phyloP scores from a whole-genome alignment of 2,113 vertebrate genomes.

The Osmerus eperlanus region DNA sequence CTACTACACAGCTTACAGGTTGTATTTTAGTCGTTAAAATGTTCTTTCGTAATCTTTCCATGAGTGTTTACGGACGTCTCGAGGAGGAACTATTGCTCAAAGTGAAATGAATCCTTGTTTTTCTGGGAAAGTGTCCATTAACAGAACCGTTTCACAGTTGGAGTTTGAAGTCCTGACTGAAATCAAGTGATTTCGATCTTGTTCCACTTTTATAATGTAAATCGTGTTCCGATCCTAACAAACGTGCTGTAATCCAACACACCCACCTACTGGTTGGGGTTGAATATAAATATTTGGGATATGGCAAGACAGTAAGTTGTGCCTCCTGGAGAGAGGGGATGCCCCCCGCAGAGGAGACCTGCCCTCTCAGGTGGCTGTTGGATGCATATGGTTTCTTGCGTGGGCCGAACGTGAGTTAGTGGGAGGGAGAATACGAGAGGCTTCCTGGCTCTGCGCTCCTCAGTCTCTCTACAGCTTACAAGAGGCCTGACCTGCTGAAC shows the following conservation, averaged over 20 bases:
- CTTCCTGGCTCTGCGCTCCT: conserved; percentile 16
- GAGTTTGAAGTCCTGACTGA: not conserved
- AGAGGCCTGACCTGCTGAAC: too few species aligned
- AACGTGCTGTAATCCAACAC: conserved; percentile 51
- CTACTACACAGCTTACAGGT: too few species aligned
- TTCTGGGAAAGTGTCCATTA: not conserved
- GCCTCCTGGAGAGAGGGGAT: not conserved
- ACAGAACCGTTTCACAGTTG: not conserved
- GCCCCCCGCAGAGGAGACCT: not conserved
- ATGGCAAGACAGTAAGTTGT: not conserved
- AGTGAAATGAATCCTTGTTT: not conserved
- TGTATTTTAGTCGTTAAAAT: not conserved
- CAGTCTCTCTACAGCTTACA: conserved; percentile 13
- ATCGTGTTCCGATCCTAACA: conserved; percentile 16
- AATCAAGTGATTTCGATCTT: not conserved
- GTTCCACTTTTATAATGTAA: not conserved
- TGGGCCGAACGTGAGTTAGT: conserved; percentile 19
- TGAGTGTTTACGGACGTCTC: not conserved
- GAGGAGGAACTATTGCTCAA: not conserved
- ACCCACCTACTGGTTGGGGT: conserved; percentile 56
- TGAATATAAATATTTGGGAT: conserved; percentile 43
- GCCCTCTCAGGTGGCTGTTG: not conserved
- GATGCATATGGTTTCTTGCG: not conserved
- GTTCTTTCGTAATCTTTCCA: not conserved
- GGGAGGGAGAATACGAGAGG: conserved; percentile 20